Evolutionary conservation across 2,888 invertebrate genomes (phyloP).

Genomic region (Erebia palarica): DNA sequence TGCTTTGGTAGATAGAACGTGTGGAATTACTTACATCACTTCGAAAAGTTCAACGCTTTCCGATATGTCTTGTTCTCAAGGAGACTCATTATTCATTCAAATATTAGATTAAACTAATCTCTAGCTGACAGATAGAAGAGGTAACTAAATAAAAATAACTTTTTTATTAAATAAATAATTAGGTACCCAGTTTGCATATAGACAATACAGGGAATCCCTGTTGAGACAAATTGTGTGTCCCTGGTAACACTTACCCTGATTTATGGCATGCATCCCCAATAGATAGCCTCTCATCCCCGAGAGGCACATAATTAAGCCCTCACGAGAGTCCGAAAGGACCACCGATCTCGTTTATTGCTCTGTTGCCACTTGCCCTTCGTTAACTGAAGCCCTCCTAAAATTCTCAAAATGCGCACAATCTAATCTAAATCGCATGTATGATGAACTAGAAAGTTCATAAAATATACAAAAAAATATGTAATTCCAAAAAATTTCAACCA

Average conservation of each 20-base stretch:
- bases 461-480: neutral
- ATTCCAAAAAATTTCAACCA: neutral
- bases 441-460: neutral
- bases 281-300: slow-evolving; percentile 45
- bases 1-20: neutral
- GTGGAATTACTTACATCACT: neutral
- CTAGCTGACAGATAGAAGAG: too few species aligned
- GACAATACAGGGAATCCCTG: neutral
- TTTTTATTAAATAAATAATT: neutral
- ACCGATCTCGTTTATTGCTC: slow-evolving; percentile 18
- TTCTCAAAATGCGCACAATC: neutral
- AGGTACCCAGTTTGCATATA: neutral
- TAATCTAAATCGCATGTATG: too few species aligned
- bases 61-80: neutral
- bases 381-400: neutral
- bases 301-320: slow-evolving; percentile 62
- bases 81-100: too few species aligned
- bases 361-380: slow-evolving; percentile 28
- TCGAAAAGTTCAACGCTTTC: neutral
- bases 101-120: too few species aligned
- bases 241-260: slow-evolving; percentile 61
- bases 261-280: slow-evolving; percentile 53
- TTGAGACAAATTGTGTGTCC: neutral
- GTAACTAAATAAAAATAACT: neutral
- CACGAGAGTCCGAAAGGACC: slow-evolving; percentile 47